Base-by-base conservation (phyloP, 2,113 vertebrate genomes). In the Poeciliopsis retropinna region DNA sequence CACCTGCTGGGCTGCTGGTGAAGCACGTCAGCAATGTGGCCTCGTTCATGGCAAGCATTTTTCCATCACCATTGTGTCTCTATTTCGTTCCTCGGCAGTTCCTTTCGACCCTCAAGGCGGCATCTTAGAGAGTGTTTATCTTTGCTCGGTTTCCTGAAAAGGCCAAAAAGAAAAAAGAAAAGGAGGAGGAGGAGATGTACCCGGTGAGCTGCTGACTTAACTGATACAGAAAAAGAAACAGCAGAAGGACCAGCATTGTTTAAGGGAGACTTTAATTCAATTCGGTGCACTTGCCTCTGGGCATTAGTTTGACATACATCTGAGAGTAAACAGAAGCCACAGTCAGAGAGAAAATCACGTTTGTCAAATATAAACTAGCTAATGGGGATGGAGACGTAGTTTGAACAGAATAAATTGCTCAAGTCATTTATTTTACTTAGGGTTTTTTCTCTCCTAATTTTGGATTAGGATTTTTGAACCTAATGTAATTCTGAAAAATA, bases 1-100 rank as follows among this genome's bases (percentile, higher is more conserved):
- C 93, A 85, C 90, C 93, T 93, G 78, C 86, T 91, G 93, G 92
- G 70, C 80, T 70, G 15, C 65, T n/a, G 8, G 67, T 78, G 79
- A 60, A 90, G 77, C 78, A 63, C 54, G 69, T 39, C 7, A 68
- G 60, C 41, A 67, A 39, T 61, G 44, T 81, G 65, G 57, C 62
- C 30, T 34, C 73, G 72, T 78, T 73, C 65, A 72, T 68, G 37
- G 34, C 34, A 37, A 37, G 34, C 27, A 0, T 51, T 75, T 69
- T 79, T 71, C 15, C 75, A 51, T 73, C 74, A 67, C 70, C 44
- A 82, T 80, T 70, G 62, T 72, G 29, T 70, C 15, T 73, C 80
- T 70, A 71, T 86, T 78, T 85, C 80, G 85, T 79, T 66, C 72
- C 83, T 64, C 68, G 54, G 62, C 64, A 47, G 64, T 75, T 74